phyloP scores from a whole-genome alignment of 2,888 invertebrate genomes.

The Dorcus hopei region DNA sequence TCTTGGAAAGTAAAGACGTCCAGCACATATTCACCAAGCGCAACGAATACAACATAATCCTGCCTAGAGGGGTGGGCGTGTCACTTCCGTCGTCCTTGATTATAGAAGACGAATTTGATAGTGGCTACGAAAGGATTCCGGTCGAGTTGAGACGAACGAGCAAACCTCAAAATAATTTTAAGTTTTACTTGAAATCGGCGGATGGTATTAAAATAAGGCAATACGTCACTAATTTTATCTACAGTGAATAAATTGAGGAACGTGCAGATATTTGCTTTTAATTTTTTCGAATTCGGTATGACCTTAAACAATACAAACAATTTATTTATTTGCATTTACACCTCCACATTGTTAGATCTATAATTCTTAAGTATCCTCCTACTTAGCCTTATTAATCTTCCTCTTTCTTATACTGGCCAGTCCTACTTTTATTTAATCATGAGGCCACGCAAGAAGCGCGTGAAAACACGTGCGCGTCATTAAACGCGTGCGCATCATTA shows the following conservation, averaged over 20 bases:
- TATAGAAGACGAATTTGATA: conserved; percentile 7
- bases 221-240: conserved; percentile 1
- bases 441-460: no score
- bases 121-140: background rate
- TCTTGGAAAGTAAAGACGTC: background rate
- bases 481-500: no score
- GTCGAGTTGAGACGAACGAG: background rate
- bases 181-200: background rate
- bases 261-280: background rate
- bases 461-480: no score
- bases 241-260: background rate
- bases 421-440: no score
- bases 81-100: conserved; percentile 4
- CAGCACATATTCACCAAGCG: background rate
- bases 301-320: no score
- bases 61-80: background rate
- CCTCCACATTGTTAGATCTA: no score
- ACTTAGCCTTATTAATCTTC: no score
- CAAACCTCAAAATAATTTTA: background rate
- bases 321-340: no score
- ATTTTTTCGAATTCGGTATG: background rate
- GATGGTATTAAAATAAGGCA: background rate
- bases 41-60: background rate
- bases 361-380: no score
- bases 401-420: no score